Evolutionary conservation across 2,113 vertebrate species (phyloP).

Genomic region (Probosciger aterrimus): DNA sequence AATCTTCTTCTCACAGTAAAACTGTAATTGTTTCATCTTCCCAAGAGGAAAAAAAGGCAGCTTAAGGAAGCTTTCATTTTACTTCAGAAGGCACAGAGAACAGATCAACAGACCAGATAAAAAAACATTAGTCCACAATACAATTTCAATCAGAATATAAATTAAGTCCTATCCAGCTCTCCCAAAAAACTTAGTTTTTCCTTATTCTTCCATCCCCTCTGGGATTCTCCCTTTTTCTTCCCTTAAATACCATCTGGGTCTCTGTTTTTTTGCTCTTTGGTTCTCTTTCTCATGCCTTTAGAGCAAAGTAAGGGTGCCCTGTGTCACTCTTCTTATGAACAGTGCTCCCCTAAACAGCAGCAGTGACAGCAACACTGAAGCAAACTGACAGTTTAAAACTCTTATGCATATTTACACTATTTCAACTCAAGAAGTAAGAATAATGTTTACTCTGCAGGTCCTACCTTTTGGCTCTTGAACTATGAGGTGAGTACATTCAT

Average conservation of each 20-base stretch:
- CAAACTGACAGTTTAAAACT: background rate
- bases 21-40: background rate
- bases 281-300: background rate
- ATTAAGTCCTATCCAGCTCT: background rate
- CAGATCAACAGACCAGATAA: background rate
- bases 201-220: background rate
- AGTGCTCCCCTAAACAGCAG: background rate
- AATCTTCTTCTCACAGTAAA: background rate
- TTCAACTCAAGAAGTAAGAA: background rate
- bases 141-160: background rate
- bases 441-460: background rate
- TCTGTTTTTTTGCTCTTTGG: background rate
- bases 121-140: background rate
- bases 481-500: conserved; percentile 96
- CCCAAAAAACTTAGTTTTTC: background rate
- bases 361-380: background rate
- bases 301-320: background rate
- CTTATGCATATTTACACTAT: background rate
- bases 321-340: background rate
- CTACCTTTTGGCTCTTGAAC: conserved; percentile 91
- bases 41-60: background rate
- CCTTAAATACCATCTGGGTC: background rate
- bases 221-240: background rate
- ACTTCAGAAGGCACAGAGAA: background rate
- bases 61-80: background rate